phyloP scores from a whole-genome alignment of 2,888 invertebrate species.

The Stenchaetothrips biformis region DNA sequence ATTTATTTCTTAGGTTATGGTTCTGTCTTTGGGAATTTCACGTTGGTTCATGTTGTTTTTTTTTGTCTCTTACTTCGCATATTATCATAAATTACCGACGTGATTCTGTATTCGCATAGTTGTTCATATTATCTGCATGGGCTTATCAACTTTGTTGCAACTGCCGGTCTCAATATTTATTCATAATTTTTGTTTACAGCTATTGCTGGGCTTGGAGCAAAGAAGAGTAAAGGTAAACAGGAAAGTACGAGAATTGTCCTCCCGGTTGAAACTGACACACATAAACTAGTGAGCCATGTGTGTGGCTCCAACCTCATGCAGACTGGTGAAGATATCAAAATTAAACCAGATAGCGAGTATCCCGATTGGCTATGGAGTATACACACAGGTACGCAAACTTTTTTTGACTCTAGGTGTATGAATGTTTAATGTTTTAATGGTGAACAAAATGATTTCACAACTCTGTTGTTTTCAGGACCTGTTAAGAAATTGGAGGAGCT shows the following conservation, averaged over 20 bases:
- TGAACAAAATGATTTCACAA: background rate
- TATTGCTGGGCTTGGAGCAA: slow-evolving; percentile 32
- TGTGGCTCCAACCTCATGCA: slow-evolving; percentile 81
- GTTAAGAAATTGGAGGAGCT: background rate
- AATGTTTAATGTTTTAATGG: too few species aligned
- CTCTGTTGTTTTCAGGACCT: background rate
- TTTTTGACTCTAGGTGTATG: background rate
- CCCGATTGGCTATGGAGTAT: slow-evolving; percentile 89
- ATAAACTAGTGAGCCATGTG: slow-evolving; percentile 66
- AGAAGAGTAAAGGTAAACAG: slow-evolving; percentile 56
- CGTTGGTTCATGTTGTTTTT: too few species aligned
- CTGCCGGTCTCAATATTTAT: background rate
- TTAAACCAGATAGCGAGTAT: slow-evolving; percentile 74
- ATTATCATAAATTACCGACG: too few species aligned
- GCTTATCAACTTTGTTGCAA: too few species aligned
- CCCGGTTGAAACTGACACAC: slow-evolving; percentile 79
- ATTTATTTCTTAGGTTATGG: too few species aligned
- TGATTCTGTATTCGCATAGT: too few species aligned
- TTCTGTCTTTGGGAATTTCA: too few species aligned
- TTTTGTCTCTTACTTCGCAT: too few species aligned
- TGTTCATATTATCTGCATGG: too few species aligned
- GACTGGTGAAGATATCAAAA: slow-evolving; percentile 69
- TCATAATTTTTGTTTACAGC: slow-evolving; percentile 28
- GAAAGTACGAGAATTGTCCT: slow-evolving; percentile 64
- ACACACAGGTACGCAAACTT: slow-evolving; percentile 50